Base-by-base conservation (phyloP, 2,797 vertebrate genomes). In the Oophaga sylvatica region DNA sequence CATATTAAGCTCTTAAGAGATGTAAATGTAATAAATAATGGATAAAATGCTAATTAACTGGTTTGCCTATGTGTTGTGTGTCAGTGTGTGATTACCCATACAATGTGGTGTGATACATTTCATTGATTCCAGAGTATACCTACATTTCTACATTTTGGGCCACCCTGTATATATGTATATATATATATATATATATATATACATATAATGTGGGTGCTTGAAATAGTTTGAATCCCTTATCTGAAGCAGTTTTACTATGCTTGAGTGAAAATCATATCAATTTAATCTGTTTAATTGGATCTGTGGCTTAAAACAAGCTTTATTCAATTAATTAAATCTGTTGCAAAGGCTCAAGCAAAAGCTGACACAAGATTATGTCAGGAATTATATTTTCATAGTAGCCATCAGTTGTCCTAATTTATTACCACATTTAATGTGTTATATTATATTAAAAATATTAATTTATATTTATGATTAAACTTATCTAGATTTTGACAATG, bases 241-340 rank as follows among this genome's bases (percentile, higher is more conserved):
- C 35, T 41, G 70, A 73, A 73, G 70, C 35, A 20, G 17, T 45
- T 73, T 31, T 70, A 11, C 41, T 26, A 73, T 82, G 63, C 70
- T 73, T 73, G 17, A 73, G 35, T 45, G 35, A 73, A 73, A 17
- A 45, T 73, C 26, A 59, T 78, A 59, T 53, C 76, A 53, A 8
- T 78, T 57, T 78, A 78, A 78, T 78, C 76, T 78, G 22, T 78
- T 78, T 78, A 78, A 59, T 78, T 45, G 70, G 70, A 45, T 73
- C 16, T 73, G 35, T 73, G 17, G 70, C 35, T 20, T 19, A 41
- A 53, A 73, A 73, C 45, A 45, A 20, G 70, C 70, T 45, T 17
- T 17, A 73, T 73, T 45, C 70, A 73, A 73, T 22, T 9, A 20
- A 45, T 73, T 45, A 17, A 45, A 15, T 73, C 70, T 73, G 35